A percentile compares a stretch with the other conserved stretches of the same genome.
Evolutionary conservation across 1,140 invertebrate species (phyloP).

Genomic region (Oncopodura yosiiana): DNA sequence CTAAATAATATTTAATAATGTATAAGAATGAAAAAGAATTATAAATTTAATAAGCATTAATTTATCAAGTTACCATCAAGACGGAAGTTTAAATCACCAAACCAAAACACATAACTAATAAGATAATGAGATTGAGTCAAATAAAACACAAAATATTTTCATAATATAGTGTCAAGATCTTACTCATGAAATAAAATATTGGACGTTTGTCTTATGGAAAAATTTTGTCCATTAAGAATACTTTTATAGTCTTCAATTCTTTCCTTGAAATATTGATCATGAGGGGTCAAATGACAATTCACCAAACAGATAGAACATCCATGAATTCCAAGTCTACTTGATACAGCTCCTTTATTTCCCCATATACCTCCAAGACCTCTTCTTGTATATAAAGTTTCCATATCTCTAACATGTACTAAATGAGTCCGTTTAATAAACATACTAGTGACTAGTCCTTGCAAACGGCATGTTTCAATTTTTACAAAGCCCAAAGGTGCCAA

Average conservation of each 20-base stretch:
- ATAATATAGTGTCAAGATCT: conserved; percentile 39
- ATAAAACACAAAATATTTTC: background rate
- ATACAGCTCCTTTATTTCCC: conserved; percentile 90
- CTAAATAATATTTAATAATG: no score
- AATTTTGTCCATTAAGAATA: conserved; percentile 50
- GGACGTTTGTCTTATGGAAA: conserved; percentile 55
- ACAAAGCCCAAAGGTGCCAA: conserved; percentile 62
- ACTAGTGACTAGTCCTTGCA: conserved; percentile 67
- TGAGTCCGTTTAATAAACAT: conserved; percentile 67
- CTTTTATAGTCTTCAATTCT: conserved; percentile 75
- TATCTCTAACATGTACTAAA: conserved; percentile 63
- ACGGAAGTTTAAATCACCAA: conserved; percentile 89
- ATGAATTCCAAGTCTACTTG: conserved; percentile 70
- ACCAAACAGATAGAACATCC: conserved; percentile 77
- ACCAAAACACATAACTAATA: conserved; percentile 84
- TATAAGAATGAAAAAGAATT: no score
- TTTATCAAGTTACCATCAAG: no score
- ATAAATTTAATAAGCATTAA: no score
- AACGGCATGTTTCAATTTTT: conserved; percentile 60
- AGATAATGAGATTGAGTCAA: conserved; percentile 32
- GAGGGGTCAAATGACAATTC: conserved; percentile 78
- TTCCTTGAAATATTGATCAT: conserved; percentile 67
- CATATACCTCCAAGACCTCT: conserved; percentile 82
- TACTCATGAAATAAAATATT: conserved; percentile 86
- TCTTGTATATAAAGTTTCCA: conserved; percentile 72